A percentile compares a stretch with the other conserved stretches of the same genome.
These are phyloP conservation scores for Vespertilio murinus DNA, from an alignment of 2,797 vertebrate genomes.

Conservation along the genomic window DNA sequence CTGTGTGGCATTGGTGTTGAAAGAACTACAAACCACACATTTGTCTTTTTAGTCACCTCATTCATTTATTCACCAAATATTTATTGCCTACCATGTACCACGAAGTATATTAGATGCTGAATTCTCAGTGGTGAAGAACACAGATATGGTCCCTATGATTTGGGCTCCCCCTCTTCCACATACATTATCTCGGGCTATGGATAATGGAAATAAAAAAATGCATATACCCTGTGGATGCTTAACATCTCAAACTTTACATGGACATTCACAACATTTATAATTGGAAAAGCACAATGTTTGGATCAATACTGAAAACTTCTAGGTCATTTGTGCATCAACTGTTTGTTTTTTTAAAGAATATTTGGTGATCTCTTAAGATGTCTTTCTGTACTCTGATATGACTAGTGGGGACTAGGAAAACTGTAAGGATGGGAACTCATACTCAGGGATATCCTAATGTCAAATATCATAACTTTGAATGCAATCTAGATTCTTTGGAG, in stretches of 20 bases:
- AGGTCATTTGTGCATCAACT: not conserved
- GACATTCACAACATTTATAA: not conserved
- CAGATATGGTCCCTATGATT: not conserved
- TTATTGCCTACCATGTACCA: not conserved
- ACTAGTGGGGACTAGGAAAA: conserved; percentile 21
- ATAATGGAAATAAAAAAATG: not conserved
- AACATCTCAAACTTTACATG: not conserved
- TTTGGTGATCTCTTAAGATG: conserved; percentile 25
- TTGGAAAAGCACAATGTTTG: not conserved
- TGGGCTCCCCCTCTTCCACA: not conserved
- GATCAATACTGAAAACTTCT: not conserved
- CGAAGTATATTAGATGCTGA: not conserved
- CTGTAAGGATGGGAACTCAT: conserved; percentile 19
- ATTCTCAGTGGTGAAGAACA: conserved; percentile 25
- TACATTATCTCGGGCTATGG: conserved; percentile 2
- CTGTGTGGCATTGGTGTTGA: not conserved
- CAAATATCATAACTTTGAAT: conserved; percentile 45
- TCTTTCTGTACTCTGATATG: not conserved
- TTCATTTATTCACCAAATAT: conserved; percentile 49
- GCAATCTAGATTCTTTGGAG: conserved; percentile 19
- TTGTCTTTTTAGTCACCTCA: not conserved
- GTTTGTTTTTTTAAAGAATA: not conserved
- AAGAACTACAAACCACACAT: not conserved
- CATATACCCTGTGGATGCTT: not conserved
- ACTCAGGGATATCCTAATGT: conserved; percentile 23